Evolutionary conservation across 2,797 vertebrate genomes (phyloP), one percentile per base, ranked within the genome.

Genomic region (Coreius guichenoti): DNA sequence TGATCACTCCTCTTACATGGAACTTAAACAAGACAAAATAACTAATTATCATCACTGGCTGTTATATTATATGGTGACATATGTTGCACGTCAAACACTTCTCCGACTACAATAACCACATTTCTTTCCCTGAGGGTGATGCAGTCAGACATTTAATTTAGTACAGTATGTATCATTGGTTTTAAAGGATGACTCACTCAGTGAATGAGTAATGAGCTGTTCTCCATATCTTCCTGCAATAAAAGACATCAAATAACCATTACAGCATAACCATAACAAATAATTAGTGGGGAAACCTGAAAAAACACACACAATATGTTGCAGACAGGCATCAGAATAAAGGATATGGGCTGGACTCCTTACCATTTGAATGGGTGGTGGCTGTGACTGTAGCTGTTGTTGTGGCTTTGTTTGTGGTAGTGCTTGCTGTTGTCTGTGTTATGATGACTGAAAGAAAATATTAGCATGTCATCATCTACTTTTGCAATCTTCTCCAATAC

Each of bases 141-240:
- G 29, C 43, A 67, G 17, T 39, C 13, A 69, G 16, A 63, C 14
- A 58, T 6, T 19, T 12, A 26, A 56, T 85, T 72, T 23, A 63
- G 21, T 54, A 65, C 5, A 61, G 21, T n/a, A 70, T 26, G 36
- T 70, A 86, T 31, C 29, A 72, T 21, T 70, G 43, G 1, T 61
- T 17, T 56, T 23, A 58, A 74, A 61, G 31, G 14, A n/a, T 56
- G 67, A 92, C 93, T 94, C 78, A 95, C 87, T 4, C 3, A 0
- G 13, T 29, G 0, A 17, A 43, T 0, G 2, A 80, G 3, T 31
- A 70, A 0, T 5, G 8, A 0, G 9, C 23, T 39, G 7, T 9
- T 1, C 0, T 0, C 9, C 1, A 2, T 8, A 0, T 0, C 3
- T 17, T 13, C 1, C 92, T 94, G 88, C n/a, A 88, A 87, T 68